A percentile compares a stretch with the other conserved stretches of the same genome.
Conservation (phyloP, 2,797 vertebrate species). For the Steatocranus sp. region DNA sequence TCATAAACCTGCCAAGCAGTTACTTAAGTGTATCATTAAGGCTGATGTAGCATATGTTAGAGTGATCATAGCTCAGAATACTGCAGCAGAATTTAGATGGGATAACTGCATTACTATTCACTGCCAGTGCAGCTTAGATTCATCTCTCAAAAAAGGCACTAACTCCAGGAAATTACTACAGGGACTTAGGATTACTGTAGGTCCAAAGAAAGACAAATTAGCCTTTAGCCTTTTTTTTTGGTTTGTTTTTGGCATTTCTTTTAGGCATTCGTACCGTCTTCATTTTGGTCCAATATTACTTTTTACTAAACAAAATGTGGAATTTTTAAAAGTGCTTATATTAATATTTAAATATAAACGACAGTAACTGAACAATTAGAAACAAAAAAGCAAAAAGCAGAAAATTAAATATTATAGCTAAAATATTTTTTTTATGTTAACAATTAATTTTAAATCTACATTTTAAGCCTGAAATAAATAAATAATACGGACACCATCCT, state of each 20-base stretch:
- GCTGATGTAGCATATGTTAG: conserved; percentile 52
- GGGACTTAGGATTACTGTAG: not conserved
- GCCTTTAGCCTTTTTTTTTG: not conserved
- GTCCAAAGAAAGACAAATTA: not conserved
- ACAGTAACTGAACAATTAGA: not conserved
- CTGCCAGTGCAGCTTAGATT: not conserved
- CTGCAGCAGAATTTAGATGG: conserved; percentile 27
- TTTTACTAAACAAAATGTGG: not conserved
- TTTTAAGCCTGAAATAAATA: not conserved
- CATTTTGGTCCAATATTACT: not conserved
- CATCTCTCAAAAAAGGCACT: not conserved
- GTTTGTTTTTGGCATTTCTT: not conserved
- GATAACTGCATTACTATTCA: conserved; percentile 25
- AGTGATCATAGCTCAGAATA: conserved; percentile 41
- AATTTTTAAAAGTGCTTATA: not conserved
- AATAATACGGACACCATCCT: not conserved
- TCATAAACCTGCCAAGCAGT: conserved; percentile 56
- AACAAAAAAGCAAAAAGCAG: not conserved
- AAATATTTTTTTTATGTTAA: not conserved
- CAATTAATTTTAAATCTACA: not conserved
- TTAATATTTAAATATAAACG: not conserved
- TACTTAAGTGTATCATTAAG: conserved; percentile 55
- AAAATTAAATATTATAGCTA: not conserved
- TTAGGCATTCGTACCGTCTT: not conserved
- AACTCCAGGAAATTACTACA: not conserved